These are phyloP conservation scores for Esox niger DNA, from an alignment of 2,113 vertebrate species.

Conservation along the genomic window DNA sequence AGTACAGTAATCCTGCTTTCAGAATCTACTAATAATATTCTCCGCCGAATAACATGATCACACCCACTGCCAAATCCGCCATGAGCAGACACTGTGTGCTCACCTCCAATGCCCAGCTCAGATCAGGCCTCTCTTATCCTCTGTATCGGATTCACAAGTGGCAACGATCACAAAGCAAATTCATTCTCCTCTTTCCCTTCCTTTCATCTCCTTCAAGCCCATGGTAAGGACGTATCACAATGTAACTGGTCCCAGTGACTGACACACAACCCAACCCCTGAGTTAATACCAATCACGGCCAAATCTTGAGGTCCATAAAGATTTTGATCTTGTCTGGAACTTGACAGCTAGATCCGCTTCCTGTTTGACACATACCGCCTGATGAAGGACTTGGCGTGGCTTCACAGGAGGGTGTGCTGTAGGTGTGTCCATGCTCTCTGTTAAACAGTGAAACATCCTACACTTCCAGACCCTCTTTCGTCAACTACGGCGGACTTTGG, in stretches of 20 bases:
- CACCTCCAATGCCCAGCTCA: slow-evolving; percentile 11
- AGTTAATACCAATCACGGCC: slow-evolving; percentile 45
- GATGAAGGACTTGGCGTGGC: slow-evolving; percentile 55
- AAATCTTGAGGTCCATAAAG: slow-evolving; percentile 28
- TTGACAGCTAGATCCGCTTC: slow-evolving; percentile 33
- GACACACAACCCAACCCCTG: slow-evolving; percentile 41
- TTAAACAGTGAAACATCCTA: slow-evolving; percentile 21
- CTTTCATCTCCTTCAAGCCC: slow-evolving; percentile 54
- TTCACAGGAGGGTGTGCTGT: slow-evolving; percentile 51
- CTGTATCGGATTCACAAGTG: slow-evolving; percentile 55
- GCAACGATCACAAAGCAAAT: slow-evolving; percentile 50
- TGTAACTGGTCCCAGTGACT: slow-evolving; percentile 52
- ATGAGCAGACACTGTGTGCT: slow-evolving; percentile 30
- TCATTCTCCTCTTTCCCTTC: slow-evolving; percentile 48
- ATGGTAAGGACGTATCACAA: slow-evolving; percentile 54
- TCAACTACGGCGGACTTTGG: slow-evolving; percentile 8
- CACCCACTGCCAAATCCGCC: slow-evolving; percentile 42
- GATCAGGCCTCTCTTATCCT: slow-evolving; percentile 28
- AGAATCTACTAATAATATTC: slow-evolving; percentile 41
- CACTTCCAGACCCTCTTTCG: slow-evolving; percentile 17
- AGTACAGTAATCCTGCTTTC: slow-evolving; percentile 28
- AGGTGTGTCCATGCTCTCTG: slow-evolving; percentile 3
- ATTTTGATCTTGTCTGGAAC: slow-evolving; percentile 27
- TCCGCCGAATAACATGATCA: slow-evolving; percentile 9
- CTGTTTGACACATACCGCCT: slow-evolving; percentile 27